Conservation (phyloP, 2,113 vertebrate species). For the Trinectes maculatus region DNA sequence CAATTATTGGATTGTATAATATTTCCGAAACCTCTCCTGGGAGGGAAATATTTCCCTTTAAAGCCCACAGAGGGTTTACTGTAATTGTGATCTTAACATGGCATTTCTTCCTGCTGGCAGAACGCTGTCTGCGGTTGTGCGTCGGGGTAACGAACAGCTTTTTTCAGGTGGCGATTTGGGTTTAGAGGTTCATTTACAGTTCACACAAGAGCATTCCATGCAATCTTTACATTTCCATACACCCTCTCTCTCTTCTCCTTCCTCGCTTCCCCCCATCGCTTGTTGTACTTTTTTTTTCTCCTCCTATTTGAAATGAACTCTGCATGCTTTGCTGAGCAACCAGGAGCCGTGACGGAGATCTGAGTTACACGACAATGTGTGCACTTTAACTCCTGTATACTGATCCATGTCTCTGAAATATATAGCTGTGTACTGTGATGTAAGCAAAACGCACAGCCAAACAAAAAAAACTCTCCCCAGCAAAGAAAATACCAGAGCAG, state of each 20-base stretch:
- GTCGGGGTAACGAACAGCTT: conserved; percentile 74
- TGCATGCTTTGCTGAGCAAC: conserved; percentile 25
- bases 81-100: conserved; percentile 61
- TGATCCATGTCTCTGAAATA: conserved; percentile 26
- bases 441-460: conserved; percentile 12
- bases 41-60: conserved; percentile 57
- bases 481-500: not conserved
- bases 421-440: not conserved
- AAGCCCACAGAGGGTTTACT: conserved; percentile 25
- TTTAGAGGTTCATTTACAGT: conserved; percentile 84
- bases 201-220: conserved; percentile 72
- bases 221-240: conserved; percentile 72
- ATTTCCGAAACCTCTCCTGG: conserved; percentile 39
- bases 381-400: conserved; percentile 21
- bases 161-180: conserved; percentile 77
- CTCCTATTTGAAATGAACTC: conserved; percentile 36
- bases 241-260: conserved; percentile 14
- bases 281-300: not conserved
- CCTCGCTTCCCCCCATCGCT: not conserved
- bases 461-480: not conserved
- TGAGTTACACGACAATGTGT: conserved; percentile 28
- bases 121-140: conserved; percentile 51
- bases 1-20: conserved; percentile 22
- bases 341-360: conserved; percentile 11
- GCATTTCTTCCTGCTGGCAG: conserved; percentile 60